Percentiles rank a stretch among this genome's conserved stretches.
Conservation (phyloP, 2,888 invertebrate species). For the Aethes cnicana region DNA sequence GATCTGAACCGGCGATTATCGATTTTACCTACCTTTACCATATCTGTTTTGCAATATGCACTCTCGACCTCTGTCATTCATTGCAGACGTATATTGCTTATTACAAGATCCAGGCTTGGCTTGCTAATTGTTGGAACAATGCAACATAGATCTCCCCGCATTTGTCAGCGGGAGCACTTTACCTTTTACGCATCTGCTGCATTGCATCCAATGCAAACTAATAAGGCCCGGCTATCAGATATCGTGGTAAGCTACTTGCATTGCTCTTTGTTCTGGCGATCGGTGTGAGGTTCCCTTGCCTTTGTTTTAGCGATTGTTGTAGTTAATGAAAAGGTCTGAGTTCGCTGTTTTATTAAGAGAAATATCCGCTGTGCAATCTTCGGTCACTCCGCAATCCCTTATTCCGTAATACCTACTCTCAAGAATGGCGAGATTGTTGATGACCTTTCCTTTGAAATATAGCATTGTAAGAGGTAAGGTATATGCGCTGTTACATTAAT, state of each 20-base stretch:
- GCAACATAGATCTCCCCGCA: constrained; percentile 27
- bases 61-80: constrained; percentile 20
- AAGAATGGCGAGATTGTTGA: constrained; percentile 9
- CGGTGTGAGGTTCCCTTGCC: constrained; percentile 32
- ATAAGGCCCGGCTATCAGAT: constrained; percentile 38
- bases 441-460: constrained; percentile 7
- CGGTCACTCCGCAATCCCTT: constrained; percentile 3
- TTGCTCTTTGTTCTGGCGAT: constrained; percentile 37
- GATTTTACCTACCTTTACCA: constrained; percentile 28
- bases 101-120: constrained; percentile 11
- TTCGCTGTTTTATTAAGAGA: not conserved
- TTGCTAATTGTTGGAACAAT: constrained; percentile 23
- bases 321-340: constrained; percentile 6
- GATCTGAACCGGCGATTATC: constrained; percentile 47
- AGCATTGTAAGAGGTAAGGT: constrained; percentile 7
- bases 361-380: not conserved
- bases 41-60: constrained; percentile 30
- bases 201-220: constrained; percentile 24
- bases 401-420: not conserved
- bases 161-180: constrained; percentile 27
- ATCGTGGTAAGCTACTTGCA: constrained; percentile 37
- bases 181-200: constrained; percentile 16
- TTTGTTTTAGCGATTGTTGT: constrained; percentile 32
- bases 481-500: not conserved
- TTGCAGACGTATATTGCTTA: constrained; percentile 5